Evolutionary conservation across 2,113 vertebrate genomes (phyloP), one percentile per base, ranked within the genome.

Genomic region (Colistium nudipinnis): DNA sequence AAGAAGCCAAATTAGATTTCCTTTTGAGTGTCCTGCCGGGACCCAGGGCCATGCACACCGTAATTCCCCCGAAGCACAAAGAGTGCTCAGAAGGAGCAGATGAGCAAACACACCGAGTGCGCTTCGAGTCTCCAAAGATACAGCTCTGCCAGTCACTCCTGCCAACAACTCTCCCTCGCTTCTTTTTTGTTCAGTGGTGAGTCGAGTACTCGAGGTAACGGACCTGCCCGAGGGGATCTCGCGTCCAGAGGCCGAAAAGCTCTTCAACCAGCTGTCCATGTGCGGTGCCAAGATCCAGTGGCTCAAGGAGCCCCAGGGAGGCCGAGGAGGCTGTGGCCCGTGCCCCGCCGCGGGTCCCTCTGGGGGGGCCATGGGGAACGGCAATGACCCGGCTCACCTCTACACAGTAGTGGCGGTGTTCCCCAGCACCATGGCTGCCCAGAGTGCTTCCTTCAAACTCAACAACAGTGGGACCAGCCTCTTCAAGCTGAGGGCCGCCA

Each of bases 371-470:
- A 81, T 83, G 56, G 63, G 24, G 0, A 95, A 94, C 31, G 81
- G 90, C 84, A 87, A 90, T 60, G 97, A 99, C 93, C 96, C 97
- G 0, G 97, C 97, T 78, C 95, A 97, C 92, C 95, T 97, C 85
- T 99, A 99, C 92, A 98, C 97, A 52, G 95, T 99, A 10, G 97
- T 99, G 93, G 97, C 97, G 63, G 96, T 99, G 89, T 98, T 99
- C 82, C 97, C 97, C 90, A 98, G 94, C 93, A 95, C 96, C 4
- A 92, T 96, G 94, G 97, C 96, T 7, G 97, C 96, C 76, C 97
- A 99, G 49, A 98, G 96, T 57, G 97, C 97, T 92, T 98, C 97
- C 90, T 95, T 98, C 76, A 97, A 96, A 92, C 96, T 98, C 87
- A 99, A 99, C 94, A 97, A 96, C 94, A 96, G 95, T 14, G 94